Percentiles rank a stretch among this genome's conserved stretches.
phyloP scores from a whole-genome alignment of 92 coral and sea anemone genomes.

The Porites cylindrica region DNA sequence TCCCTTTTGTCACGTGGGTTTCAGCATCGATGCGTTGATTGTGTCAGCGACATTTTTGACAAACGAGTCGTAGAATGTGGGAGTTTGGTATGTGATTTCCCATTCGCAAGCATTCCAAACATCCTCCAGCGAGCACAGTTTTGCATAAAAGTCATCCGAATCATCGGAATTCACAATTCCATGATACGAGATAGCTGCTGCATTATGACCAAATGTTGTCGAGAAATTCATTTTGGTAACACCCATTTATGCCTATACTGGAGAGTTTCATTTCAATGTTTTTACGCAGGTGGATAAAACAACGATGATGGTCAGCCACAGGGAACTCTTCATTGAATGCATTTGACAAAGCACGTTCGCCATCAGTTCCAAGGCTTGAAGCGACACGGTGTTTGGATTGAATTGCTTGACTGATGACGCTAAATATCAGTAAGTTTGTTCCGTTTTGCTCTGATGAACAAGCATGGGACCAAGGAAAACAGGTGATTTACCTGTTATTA shows the following conservation, averaged over 20 bases:
- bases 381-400: no score
- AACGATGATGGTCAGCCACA: slow-evolving; percentile 50
- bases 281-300: no score
- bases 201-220: no score
- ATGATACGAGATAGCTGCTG: slow-evolving; percentile 14
- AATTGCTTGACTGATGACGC: no score
- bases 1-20: no score
- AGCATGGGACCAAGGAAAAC: slow-evolving; percentile 58
- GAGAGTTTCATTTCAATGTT: no score
- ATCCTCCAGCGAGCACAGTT: slow-evolving; percentile 19
- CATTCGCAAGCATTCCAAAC: slow-evolving; percentile 47
- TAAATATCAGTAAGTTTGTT: slow-evolving; percentile 29
- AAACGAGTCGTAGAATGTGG: slow-evolving; percentile 50
- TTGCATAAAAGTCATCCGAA: slow-evolving; percentile 43
- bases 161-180: slow-evolving; percentile 66
- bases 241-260: no score
- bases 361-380: no score
- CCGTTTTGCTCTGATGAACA: background rate
- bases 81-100: slow-evolving; percentile 31
- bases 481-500: slow-evolving; percentile 45
- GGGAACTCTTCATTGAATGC: slow-evolving; percentile 35
- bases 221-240: background rate
- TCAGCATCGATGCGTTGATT: no score
- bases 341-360: no score
- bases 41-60: no score